phyloP scores from a whole-genome alignment of 2,113 vertebrate species.

The Manacus vitellinus region DNA sequence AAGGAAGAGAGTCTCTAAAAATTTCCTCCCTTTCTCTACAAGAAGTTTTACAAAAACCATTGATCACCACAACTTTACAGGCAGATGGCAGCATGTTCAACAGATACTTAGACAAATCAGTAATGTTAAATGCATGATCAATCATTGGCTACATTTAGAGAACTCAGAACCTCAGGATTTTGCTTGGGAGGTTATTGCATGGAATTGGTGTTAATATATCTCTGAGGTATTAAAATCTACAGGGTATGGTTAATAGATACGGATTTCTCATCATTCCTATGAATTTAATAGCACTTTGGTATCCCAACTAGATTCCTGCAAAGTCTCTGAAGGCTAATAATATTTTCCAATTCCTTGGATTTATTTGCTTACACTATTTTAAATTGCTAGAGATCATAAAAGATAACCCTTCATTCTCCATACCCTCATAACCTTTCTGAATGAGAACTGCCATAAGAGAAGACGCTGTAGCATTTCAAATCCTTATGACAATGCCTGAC shows the following conservation, averaged over 20 bases:
- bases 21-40: not conserved
- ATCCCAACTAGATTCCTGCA: slow-evolving; percentile 32
- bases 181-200: not conserved
- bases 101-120: not conserved
- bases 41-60: not conserved
- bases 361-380: slow-evolving; percentile 75
- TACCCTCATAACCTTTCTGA: slow-evolving; percentile 70
- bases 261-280: slow-evolving; percentile 5
- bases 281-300: not conserved
- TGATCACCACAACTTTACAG: not conserved
- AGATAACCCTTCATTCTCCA: slow-evolving; percentile 59
- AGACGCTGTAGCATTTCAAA: slow-evolving; percentile 51
- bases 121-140: not conserved
- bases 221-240: not conserved
- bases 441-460: slow-evolving; percentile 60
- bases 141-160: not conserved
- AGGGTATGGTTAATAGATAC: slow-evolving; percentile 8
- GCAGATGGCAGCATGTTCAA: not conserved
- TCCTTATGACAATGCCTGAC: slow-evolving; percentile 62
- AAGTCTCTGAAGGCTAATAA: slow-evolving; percentile 61
- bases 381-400: slow-evolving; percentile 71
- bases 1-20: not conserved
- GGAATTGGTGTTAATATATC: not conserved
- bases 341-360: slow-evolving; percentile 52
- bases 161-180: not conserved